Evolutionary conservation across 2,888 invertebrate genomes (phyloP), one percentile per base, ranked within the genome.

Genomic region (Eurytoma adleriae): DNA sequence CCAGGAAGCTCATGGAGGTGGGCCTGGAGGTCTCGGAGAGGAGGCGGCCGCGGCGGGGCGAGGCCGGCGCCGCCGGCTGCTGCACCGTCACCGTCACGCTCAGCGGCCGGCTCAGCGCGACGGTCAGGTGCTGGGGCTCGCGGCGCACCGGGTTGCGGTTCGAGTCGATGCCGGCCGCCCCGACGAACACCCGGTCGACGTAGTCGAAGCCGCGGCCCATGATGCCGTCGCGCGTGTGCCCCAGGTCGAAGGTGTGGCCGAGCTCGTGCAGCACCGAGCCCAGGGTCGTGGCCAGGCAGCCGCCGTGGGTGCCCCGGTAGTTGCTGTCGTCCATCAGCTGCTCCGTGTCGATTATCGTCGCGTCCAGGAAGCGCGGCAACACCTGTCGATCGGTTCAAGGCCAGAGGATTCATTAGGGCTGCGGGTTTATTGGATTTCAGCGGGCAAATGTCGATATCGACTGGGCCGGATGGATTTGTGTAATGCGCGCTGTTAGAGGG

Each of bases 261-360:
- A 99, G 92, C 92, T 99, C 99, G 90, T 99, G 99, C 59, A 97
- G 94, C 12, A 96, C 95, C 18, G 97, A 96, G 18, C 98, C 98
- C 59, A 99, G 91, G 20, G 97, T 97, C 7, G 98, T 97, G 18
- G 97, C 95, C 91, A 96, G 96, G 89, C 97, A 97, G 52, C 96
- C 96, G 81, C 96, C 97, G 85, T 95, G 93, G 0, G 96, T 97
- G 56, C 96, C 95, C 81, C 97, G 94, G 90, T 97, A 97, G 86
- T 96, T 96, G 90, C 98, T 98, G 88, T 98, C 98, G 91, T 98
- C 98, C 93, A 98, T 96, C 86, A 96, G 93, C 82, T 93, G 91
- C 48, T 92, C 92, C 66, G 94, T 92, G 90, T 98, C 96, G 30
- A 98, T 94, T 80, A 93, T 92, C 40, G 94, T 93, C 67, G 90